Percentiles rank a stretch among this genome's conserved stretches.
Evolutionary conservation across 1,140 invertebrate species (phyloP).

Genomic region (Catajapyx aquilonaris): DNA sequence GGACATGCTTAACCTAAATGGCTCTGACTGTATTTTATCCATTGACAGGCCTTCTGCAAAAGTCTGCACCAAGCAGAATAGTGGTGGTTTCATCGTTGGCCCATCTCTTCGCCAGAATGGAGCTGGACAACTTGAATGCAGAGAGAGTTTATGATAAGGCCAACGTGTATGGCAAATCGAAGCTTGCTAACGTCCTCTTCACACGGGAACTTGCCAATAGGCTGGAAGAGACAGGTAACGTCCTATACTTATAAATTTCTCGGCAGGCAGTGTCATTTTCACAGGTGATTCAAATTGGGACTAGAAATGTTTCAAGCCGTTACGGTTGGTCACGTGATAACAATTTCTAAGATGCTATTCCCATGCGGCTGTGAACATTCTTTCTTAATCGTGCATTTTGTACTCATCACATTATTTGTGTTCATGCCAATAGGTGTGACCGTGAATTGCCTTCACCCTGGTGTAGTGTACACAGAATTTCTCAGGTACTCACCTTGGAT

Average conservation of each 20-base stretch:
- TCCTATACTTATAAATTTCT: slow-evolving; percentile 3
- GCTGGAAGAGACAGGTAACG: slow-evolving; percentile 13
- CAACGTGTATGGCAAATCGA: slow-evolving; percentile 19
- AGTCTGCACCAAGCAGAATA: slow-evolving; percentile 21
- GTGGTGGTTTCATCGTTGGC: slow-evolving; percentile 21
- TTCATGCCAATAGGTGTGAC: slow-evolving; percentile 18
- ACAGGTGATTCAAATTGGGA: too few relatives aligned
- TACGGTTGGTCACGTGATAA: too few relatives aligned
- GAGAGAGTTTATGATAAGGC: slow-evolving; percentile 6
- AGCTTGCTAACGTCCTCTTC: slow-evolving; percentile 25
- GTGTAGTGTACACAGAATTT: slow-evolving; percentile 25
- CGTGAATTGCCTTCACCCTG: slow-evolving; percentile 28
- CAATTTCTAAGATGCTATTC: too few relatives aligned
- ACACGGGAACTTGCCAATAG: slow-evolving; percentile 19
- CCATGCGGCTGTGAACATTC: too few relatives aligned
- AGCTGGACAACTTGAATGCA: slow-evolving; percentile 20
- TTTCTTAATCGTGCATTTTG: too few relatives aligned
- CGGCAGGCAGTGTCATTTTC: too few relatives aligned
- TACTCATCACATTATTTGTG: too few relatives aligned
- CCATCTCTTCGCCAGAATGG: slow-evolving; percentile 16
- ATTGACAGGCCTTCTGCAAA: slow-evolving; percentile 22
- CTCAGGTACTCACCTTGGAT: slow-evolving; percentile 12
- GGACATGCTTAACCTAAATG: too few relatives aligned
- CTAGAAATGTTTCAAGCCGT: too few relatives aligned
- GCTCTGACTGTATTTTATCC: too few relatives aligned